These are phyloP conservation scores for Leiothrix lutea DNA, from an alignment of 2,113 vertebrate species.

Conservation along the genomic window DNA sequence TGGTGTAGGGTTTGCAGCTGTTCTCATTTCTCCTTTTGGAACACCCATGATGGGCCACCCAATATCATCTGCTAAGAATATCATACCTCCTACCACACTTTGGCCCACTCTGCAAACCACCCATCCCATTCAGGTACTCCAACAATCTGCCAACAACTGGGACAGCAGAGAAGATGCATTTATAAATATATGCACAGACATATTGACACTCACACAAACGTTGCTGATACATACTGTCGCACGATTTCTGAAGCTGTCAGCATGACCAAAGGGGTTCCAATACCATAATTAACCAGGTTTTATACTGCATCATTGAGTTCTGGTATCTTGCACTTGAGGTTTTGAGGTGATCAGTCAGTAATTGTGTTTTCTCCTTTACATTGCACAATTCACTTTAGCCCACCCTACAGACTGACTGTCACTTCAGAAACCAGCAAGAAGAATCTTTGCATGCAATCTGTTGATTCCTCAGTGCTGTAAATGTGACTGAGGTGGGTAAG, in stretches of 20 bases:
- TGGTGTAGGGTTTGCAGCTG: background rate
- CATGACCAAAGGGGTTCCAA: background rate
- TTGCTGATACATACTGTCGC: background rate
- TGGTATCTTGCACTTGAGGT: background rate
- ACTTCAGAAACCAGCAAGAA: background rate
- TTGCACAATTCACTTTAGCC: background rate
- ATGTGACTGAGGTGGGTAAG: background rate
- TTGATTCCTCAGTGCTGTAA: background rate
- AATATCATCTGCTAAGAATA: background rate
- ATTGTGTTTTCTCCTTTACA: background rate
- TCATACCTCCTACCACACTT: background rate
- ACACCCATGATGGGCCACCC: background rate
- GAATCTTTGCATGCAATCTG: background rate
- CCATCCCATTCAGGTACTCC: background rate
- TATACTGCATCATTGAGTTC: background rate
- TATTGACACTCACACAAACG: background rate
- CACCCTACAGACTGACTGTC: background rate
- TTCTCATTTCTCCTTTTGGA: background rate
- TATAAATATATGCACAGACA: background rate
- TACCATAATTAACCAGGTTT: background rate
- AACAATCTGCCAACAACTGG: background rate
- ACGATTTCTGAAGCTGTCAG: background rate
- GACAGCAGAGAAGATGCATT: background rate
- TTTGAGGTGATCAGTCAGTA: background rate
- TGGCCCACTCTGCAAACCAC: background rate